phyloP scores from a whole-genome alignment of 2,888 invertebrate genomes.

The Nemoura dubitans region DNA sequence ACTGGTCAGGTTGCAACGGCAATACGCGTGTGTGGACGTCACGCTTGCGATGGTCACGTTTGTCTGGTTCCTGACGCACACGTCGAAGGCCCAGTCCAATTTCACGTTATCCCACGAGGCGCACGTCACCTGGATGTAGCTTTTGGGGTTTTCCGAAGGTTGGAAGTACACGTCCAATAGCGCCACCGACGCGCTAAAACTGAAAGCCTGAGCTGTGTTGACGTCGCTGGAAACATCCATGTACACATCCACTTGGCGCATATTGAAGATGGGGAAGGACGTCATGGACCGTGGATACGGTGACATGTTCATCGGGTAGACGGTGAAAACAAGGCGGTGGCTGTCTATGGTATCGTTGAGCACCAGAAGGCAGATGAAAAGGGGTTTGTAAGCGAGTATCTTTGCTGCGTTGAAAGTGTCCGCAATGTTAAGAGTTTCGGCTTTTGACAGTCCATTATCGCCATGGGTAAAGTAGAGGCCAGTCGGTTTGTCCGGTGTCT shows the following conservation, averaged over 20 bases:
- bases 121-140: background rate
- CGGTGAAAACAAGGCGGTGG: background rate
- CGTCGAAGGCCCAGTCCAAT: background rate
- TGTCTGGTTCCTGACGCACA: background rate
- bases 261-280: background rate
- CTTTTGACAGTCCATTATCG: background rate
- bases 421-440: background rate
- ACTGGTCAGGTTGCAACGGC: background rate
- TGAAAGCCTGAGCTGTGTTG: background rate
- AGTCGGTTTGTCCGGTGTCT: background rate
- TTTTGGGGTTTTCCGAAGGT: background rate
- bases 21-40: background rate
- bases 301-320: background rate
- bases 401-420: background rate
- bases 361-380: background rate
- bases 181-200: background rate
- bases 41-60: background rate
- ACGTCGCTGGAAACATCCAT: background rate
- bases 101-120: background rate
- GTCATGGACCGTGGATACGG: background rate
- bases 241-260: background rate
- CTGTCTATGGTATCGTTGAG: background rate
- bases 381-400: background rate
- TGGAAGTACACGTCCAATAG: background rate
- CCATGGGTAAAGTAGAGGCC: background rate